Conservation (phyloP, 2,113 vertebrate species). For the Gallinago media region DNA sequence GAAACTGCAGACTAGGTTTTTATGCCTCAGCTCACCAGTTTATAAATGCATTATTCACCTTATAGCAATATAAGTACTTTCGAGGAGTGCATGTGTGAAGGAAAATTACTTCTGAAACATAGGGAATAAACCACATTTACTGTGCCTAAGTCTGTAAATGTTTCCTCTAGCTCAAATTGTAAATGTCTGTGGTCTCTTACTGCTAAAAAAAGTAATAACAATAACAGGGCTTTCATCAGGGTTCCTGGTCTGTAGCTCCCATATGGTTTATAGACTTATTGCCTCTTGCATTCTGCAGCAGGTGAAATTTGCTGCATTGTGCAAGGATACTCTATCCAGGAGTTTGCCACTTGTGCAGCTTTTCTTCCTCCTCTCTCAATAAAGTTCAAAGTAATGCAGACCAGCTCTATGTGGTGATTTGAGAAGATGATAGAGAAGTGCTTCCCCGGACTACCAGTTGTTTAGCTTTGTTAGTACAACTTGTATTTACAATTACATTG, state of each 20-base stretch:
- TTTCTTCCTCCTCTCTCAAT: neutral
- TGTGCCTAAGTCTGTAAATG: neutral
- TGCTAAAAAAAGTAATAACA: neutral
- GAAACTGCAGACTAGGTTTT: neutral
- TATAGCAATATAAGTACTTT: neutral
- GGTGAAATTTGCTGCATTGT: neutral
- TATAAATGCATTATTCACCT: neutral
- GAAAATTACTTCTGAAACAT: constrained; percentile 16
- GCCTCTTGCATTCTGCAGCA: neutral
- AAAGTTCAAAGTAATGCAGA: neutral
- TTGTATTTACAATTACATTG: neutral
- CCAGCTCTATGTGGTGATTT: neutral
- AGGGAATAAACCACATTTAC: neutral
- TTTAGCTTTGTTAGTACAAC: neutral
- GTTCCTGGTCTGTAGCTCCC: neutral
- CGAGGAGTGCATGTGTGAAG: neutral
- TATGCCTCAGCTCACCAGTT: neutral
- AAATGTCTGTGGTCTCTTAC: neutral
- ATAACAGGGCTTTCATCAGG: neutral
- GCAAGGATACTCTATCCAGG: neutral
- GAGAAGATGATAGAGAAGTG: neutral
- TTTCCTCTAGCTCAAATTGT: neutral
- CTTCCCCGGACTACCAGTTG: neutral
- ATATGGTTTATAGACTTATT: neutral
- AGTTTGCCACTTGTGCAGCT: neutral